Evolutionary conservation across 2,888 invertebrate species (phyloP).

Genomic region (Synanthedon andrenaeformis): DNA sequence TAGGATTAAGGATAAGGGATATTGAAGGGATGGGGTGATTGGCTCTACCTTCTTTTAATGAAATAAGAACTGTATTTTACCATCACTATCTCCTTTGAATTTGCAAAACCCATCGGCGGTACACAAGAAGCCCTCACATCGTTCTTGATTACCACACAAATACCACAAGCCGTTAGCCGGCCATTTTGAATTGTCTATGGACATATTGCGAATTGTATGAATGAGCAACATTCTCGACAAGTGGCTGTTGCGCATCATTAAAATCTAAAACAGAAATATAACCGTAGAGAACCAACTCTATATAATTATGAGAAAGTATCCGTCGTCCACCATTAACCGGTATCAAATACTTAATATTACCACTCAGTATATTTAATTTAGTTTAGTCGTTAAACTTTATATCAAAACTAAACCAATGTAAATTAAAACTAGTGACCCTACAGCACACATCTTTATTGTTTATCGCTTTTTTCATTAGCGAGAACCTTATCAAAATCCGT

Average conservation of each 20-base stretch:
- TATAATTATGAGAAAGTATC: too few species aligned
- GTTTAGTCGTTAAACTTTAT: too few species aligned
- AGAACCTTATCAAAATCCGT: too few species aligned
- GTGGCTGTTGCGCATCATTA: slow-evolving; percentile 78
- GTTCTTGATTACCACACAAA: slow-evolving; percentile 28
- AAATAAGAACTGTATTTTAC: slow-evolving; percentile 14
- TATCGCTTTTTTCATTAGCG: too few species aligned
- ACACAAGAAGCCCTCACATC: slow-evolving; percentile 79
- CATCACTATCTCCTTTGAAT: slow-evolving; percentile 36
- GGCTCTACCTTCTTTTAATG: too few species aligned
- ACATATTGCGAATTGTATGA: slow-evolving; percentile 60
- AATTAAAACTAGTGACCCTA: neutral
- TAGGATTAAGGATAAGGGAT: too few species aligned
- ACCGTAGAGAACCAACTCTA: neutral
- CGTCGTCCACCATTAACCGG: neutral
- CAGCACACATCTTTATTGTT: too few species aligned
- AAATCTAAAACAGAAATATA: slow-evolving; percentile 59
- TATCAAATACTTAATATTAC: too few species aligned
- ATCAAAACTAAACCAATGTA: too few species aligned
- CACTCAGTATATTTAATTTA: too few species aligned
- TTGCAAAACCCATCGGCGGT: slow-evolving; percentile 73
- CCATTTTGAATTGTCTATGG: slow-evolving; percentile 46
- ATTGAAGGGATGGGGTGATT: too few species aligned
- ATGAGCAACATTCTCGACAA: slow-evolving; percentile 71
- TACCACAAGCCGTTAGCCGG: slow-evolving; percentile 57